Conservation (phyloP, 2,888 invertebrate species). For the Andrena trimmerana region DNA sequence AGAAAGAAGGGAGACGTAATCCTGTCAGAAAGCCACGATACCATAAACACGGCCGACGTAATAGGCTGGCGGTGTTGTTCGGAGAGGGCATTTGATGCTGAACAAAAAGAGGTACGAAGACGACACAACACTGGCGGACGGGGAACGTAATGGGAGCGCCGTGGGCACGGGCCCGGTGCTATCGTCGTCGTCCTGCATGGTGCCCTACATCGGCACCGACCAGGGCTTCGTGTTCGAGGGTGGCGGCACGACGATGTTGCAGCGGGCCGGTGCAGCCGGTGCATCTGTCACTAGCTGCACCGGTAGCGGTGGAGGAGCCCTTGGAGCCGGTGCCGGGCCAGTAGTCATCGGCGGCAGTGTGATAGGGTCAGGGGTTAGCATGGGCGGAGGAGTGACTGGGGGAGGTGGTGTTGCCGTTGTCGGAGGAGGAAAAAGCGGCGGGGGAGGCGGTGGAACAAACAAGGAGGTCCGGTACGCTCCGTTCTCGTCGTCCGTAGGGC, state of each 20-base stretch:
- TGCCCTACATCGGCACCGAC: conserved; percentile 72
- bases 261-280: conserved; percentile 70
- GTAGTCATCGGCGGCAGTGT: conserved; percentile 68
- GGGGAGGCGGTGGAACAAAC: conserved; percentile 76
- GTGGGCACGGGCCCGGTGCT: conserved; percentile 71
- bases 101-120: conserved; percentile 82
- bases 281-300: conserved; percentile 71
- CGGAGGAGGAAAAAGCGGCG: conserved; percentile 74
- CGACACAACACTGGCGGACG: conserved; percentile 79
- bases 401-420: conserved; percentile 62
- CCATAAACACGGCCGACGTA: conserved; percentile 8
- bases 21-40: not conserved
- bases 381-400: conserved; percentile 67
- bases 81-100: conserved; percentile 79
- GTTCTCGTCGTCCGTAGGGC: conserved; percentile 83
- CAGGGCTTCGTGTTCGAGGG: conserved; percentile 77
- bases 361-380: not conserved
- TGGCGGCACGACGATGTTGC: conserved; percentile 75
- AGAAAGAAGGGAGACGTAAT: not conserved
- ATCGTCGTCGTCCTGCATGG: conserved; percentile 71
- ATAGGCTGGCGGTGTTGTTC: conserved; percentile 16
- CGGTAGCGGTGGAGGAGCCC: conserved; percentile 68
- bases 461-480: conserved; percentile 88
- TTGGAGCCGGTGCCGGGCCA: conserved; percentile 64
- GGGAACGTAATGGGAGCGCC: conserved; percentile 83